Percentiles rank a stretch among this genome's conserved stretches.
These are phyloP conservation scores for Callinectes sapidus DNA, from an alignment of 2,888 invertebrate species.

Conservation along the genomic window DNA sequence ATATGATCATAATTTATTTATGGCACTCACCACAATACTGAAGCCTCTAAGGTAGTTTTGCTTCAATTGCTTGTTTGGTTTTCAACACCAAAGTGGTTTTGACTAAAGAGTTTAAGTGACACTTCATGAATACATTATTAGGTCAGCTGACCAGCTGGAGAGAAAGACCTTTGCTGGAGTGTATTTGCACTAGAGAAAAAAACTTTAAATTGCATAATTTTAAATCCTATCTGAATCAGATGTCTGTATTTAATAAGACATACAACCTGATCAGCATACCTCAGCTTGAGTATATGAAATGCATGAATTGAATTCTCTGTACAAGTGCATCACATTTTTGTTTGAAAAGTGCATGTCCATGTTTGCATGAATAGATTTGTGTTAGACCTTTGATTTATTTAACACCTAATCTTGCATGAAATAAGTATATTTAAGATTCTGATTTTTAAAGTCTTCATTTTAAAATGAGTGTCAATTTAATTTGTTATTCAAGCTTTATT, in stretches of 20 bases:
- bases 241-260: background rate
- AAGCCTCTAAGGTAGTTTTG: background rate
- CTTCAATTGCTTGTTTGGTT: background rate
- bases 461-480: slow-evolving; percentile 7
- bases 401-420: background rate
- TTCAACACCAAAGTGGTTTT: background rate
- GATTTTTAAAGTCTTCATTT: background rate
- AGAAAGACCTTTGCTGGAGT: background rate
- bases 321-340: background rate
- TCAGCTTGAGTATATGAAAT: background rate
- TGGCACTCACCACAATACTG: background rate
- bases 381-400: background rate
- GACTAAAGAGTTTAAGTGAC: background rate
- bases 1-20: background rate
- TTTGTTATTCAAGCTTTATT: background rate
- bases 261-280: background rate
- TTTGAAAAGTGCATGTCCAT: background rate
- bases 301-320: background rate
- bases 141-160: background rate
- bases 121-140: background rate
- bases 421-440: background rate
- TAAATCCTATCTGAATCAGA: background rate
- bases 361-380: background rate
- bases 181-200: background rate
- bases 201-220: background rate